phyloP scores from a whole-genome alignment of 2,113 vertebrate species.

The Gnathonemus longibarbis region DNA sequence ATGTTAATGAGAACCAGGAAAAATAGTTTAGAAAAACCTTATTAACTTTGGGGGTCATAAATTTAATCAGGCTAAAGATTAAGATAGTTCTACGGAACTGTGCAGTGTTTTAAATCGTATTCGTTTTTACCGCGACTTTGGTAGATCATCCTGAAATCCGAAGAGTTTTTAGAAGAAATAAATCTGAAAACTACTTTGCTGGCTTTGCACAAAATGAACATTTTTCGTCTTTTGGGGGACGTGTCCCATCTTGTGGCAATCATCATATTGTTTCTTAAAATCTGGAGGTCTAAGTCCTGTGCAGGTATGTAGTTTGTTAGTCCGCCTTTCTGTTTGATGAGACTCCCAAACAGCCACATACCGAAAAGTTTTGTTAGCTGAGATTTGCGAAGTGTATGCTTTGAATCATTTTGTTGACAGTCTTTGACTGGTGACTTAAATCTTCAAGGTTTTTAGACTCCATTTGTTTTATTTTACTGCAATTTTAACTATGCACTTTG shows the following conservation, averaged over 20 bases:
- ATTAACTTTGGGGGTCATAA: background rate
- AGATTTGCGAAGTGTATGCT: background rate
- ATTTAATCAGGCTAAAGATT: background rate
- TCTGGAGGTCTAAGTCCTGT: conserved; percentile 81
- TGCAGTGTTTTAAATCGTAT: background rate
- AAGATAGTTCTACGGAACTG: background rate
- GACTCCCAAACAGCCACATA: background rate
- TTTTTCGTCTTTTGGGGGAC: conserved; percentile 89
- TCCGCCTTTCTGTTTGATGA: background rate
- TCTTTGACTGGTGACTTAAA: background rate
- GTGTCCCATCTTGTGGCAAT: conserved; percentile 91
- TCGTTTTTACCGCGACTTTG: background rate
- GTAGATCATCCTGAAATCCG: background rate
- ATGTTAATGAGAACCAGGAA: background rate
- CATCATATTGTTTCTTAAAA: conserved; percentile 83
- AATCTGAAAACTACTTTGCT: background rate
- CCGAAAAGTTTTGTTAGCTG: background rate
- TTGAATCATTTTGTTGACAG: background rate
- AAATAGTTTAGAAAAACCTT: background rate
- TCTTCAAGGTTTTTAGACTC: background rate
- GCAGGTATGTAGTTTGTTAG: conserved; percentile 59
- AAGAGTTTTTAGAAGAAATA: background rate
- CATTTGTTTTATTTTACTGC: background rate
- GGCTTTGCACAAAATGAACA: conserved; percentile 67
- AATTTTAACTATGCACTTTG: background rate